Evolutionary conservation across 1,140 invertebrate genomes (phyloP).

Genomic region (Melitaea cinxia): DNA sequence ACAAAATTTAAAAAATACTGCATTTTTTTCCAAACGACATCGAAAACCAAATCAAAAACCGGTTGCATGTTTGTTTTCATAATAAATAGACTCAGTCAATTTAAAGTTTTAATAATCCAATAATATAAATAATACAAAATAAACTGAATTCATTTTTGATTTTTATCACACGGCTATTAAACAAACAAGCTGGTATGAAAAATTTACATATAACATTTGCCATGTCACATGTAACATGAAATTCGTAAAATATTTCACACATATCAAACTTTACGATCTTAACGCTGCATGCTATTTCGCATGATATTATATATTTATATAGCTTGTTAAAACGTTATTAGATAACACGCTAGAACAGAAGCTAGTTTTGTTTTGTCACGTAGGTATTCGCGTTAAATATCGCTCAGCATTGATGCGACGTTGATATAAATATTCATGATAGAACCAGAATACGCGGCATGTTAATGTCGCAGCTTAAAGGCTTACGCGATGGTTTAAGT

Average conservation of each 20-base stretch:
- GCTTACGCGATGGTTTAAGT: constrained; percentile 44
- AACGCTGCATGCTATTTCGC: constrained; percentile 15
- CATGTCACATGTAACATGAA: constrained; percentile 12
- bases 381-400: constrained; percentile 50
- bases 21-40: too few relatives aligned
- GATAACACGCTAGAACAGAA: constrained; percentile 31
- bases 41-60: too few relatives aligned
- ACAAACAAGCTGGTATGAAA: not conserved
- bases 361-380: constrained; percentile 39
- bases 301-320: constrained; percentile 21
- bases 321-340: constrained; percentile 21
- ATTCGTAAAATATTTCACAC: constrained; percentile 21
- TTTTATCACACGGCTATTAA: constrained; percentile 1
- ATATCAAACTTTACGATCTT: constrained; percentile 17
- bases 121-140: not conserved
- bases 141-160: not conserved
- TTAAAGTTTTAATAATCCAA: not conserved
- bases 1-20: too few relatives aligned
- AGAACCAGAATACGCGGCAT: constrained; percentile 61
- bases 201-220: constrained; percentile 9
- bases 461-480: constrained; percentile 68
- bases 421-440: constrained; percentile 74
- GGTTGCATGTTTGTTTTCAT: too few relatives aligned
- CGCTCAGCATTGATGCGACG: constrained; percentile 55
- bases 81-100: not conserved